phyloP scores from a whole-genome alignment of 1,140 invertebrate species.

The Bombus superbus region DNA sequence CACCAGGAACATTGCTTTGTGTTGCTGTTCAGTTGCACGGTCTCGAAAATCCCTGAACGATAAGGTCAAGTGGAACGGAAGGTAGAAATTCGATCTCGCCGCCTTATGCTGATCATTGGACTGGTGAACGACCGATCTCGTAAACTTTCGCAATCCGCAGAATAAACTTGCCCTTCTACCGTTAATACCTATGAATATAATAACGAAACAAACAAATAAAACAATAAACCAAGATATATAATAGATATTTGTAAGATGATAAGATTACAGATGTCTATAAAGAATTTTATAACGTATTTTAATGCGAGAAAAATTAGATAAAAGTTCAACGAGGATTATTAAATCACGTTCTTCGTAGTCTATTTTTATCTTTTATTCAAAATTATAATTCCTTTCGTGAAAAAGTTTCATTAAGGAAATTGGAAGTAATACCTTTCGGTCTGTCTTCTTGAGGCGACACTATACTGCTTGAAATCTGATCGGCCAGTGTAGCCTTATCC shows the following conservation, averaged over 20 bases:
- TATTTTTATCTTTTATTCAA: background rate
- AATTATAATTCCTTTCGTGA: background rate
- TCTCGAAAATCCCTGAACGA: slow-evolving; percentile 86
- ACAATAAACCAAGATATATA: background rate
- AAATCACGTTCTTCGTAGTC: background rate
- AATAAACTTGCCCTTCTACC: slow-evolving; percentile 72
- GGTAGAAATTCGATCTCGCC: slow-evolving; percentile 83
- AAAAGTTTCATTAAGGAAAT: background rate
- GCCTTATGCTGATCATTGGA: slow-evolving; percentile 78
- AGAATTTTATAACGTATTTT: background rate
- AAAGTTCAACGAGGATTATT: background rate
- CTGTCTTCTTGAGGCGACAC: slow-evolving; percentile 67
- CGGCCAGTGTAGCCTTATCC: slow-evolving; percentile 86
- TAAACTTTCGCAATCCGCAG: slow-evolving; percentile 82
- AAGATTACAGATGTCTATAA: background rate
- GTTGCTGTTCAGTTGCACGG: slow-evolving; percentile 68
- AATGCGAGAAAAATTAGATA: background rate
- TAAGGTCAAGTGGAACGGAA: slow-evolving; percentile 89
- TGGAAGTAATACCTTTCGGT: slow-evolving; percentile 65
- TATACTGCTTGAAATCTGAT: slow-evolving; percentile 84
- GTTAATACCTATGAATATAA: slow-evolving; percentile 60
- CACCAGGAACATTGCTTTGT: slow-evolving; percentile 86
- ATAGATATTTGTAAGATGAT: background rate
- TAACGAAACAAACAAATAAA: too few species aligned
- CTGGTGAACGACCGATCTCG: slow-evolving; percentile 81